These are phyloP conservation scores for Sphaerodactylus townsendi DNA, from an alignment of 2,113 vertebrate species.

Conservation along the genomic window DNA sequence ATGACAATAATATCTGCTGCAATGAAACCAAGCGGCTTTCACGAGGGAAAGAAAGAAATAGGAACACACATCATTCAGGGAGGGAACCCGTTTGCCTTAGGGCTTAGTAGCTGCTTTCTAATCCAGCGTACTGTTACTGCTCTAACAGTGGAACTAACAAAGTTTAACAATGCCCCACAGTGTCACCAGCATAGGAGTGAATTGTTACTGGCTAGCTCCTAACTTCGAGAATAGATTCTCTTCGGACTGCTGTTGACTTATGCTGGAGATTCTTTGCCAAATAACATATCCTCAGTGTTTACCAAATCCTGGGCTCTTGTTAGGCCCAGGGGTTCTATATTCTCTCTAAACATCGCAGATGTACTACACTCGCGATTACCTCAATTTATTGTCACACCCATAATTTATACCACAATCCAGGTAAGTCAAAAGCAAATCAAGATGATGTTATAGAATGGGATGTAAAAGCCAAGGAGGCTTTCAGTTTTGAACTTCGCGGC, in stretches of 20 bases:
- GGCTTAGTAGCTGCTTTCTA: background rate
- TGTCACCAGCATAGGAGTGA: background rate
- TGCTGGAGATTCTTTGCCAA: background rate
- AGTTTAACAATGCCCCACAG: background rate
- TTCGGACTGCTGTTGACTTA: fast-evolving
- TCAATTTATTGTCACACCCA: background rate
- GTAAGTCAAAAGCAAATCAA: conserved; percentile 32
- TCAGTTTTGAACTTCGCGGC: background rate
- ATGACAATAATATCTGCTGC: conserved; percentile 64
- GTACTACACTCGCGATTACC: background rate
- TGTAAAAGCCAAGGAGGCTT: background rate
- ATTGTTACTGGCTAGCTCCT: background rate
- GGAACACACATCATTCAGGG: conserved; percentile 4
- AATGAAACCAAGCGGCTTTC: conserved; percentile 7
- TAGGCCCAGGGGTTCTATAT: background rate
- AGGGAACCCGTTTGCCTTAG: conserved; percentile 23
- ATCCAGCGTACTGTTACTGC: background rate
- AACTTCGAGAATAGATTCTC: fast-evolving
- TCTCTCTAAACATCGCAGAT: background rate
- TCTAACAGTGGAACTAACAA: background rate
- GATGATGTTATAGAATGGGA: background rate
- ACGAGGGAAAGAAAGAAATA: conserved; percentile 28
- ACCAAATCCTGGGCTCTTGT: background rate
- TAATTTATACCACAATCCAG: background rate
- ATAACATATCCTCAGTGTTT: background rate